Conservation (phyloP, 2,113 vertebrate species). For the Phrynosoma blainvillii region DNA sequence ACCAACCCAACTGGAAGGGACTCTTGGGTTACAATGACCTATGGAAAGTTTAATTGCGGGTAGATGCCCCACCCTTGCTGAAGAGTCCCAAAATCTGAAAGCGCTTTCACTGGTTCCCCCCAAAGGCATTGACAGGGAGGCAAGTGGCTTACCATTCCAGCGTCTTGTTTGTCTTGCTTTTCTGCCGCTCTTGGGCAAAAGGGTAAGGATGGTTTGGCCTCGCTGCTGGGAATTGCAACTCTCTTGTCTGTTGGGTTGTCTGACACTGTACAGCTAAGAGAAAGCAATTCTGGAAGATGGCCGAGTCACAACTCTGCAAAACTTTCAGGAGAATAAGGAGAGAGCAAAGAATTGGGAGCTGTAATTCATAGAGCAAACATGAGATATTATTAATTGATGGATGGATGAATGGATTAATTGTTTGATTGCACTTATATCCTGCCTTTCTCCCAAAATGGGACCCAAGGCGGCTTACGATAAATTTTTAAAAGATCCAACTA, state of each 20-base stretch:
- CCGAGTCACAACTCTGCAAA: background rate
- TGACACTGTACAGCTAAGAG: background rate
- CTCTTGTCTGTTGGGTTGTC: background rate
- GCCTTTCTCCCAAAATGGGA: too few species aligned
- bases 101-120: constrained; percentile 20
- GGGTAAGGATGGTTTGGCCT: background rate
- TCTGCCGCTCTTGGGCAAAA: background rate
- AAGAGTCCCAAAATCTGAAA: constrained; percentile 59
- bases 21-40: constrained; percentile 69
- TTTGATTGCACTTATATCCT: too few species aligned
- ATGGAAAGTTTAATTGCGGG: constrained; percentile 71
- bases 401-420: too few species aligned
- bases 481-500: too few species aligned
- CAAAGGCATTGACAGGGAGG: background rate
- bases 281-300: background rate
- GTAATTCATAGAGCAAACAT: background rate
- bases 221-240: background rate
- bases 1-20: constrained; percentile 73
- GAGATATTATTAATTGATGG: too few species aligned
- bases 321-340: background rate
- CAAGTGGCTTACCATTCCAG: background rate
- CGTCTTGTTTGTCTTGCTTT: too few species aligned
- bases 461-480: too few species aligned
- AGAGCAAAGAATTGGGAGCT: background rate
- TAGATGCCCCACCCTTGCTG: constrained; percentile 60